phyloP scores from a whole-genome alignment of 1,140 invertebrate species.

The Scaptomyza graminum region DNA sequence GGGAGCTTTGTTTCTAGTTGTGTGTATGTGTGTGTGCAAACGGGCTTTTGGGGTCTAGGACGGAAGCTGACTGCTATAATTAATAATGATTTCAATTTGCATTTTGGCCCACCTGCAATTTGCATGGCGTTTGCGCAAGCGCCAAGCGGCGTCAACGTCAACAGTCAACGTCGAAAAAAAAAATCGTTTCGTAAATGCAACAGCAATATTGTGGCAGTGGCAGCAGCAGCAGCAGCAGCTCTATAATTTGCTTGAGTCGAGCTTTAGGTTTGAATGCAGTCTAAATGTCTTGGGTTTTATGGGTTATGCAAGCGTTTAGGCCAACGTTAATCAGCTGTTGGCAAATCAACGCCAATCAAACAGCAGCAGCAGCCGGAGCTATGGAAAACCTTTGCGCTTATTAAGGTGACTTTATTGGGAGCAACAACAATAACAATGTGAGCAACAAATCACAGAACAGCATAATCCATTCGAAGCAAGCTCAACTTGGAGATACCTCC shows the following conservation, averaged over 20 bases:
- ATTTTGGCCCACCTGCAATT: constrained; percentile 75
- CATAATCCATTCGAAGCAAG: too few relatives aligned
- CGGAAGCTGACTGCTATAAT: constrained; percentile 76
- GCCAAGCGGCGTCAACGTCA: constrained; percentile 32
- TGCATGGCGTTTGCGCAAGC: constrained; percentile 62
- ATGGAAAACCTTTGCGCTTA: constrained; percentile 7
- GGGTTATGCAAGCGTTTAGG: constrained; percentile 50
- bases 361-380: not conserved
- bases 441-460: not conserved
- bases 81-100: constrained; percentile 82
- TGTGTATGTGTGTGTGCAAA: constrained; percentile 16
- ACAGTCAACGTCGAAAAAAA: constrained; percentile 3
- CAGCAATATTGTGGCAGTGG: constrained; percentile 1
- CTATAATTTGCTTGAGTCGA: constrained; percentile 38
- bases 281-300: constrained; percentile 1
- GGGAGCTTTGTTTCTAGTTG: not conserved
- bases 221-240: constrained; percentile 10
- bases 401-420: constrained; percentile 13
- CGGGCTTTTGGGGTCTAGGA: constrained; percentile 72
- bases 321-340: constrained; percentile 51
- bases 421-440: constrained; percentile 1
- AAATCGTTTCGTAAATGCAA: constrained; percentile 18
- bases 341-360: constrained; percentile 53
- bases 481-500: too few relatives aligned
- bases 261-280: not conserved